Evolutionary conservation across 2,888 invertebrate species (phyloP).

Genomic region (Sisyra nigra): DNA sequence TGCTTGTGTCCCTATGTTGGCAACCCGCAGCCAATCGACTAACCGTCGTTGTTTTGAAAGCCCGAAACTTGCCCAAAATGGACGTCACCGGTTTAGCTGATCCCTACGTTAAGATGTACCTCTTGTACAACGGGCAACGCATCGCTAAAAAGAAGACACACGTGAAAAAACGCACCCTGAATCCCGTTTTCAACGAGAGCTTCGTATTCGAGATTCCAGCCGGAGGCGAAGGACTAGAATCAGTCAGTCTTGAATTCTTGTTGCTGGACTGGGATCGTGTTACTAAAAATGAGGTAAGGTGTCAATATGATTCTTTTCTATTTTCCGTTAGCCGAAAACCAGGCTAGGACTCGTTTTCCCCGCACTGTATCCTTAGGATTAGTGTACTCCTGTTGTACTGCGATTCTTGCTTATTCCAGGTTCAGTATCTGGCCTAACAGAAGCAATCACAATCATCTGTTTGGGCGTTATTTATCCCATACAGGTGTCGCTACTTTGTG

Average conservation of each 20-base stretch:
- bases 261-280: constrained; percentile 95
- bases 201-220: constrained; percentile 93
- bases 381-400: too few relatives aligned
- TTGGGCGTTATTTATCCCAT: too few relatives aligned
- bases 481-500: too few relatives aligned
- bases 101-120: constrained; percentile 94
- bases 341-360: too few relatives aligned
- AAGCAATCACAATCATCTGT: too few relatives aligned
- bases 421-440: too few relatives aligned
- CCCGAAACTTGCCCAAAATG: constrained; percentile 94
- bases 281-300: constrained; percentile 84
- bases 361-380: too few relatives aligned
- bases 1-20: constrained; percentile 93
- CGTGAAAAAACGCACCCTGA: constrained; percentile 92
- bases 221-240: constrained; percentile 58
- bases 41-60: constrained; percentile 93
- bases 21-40: constrained; percentile 92
- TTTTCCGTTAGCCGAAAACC: too few relatives aligned
- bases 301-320: too few relatives aligned
- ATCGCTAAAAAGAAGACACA: constrained; percentile 99
- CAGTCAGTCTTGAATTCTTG: constrained; percentile 73
- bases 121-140: constrained; percentile 92
- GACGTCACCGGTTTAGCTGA: constrained; percentile 95
- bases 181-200: constrained; percentile 98
- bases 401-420: too few relatives aligned